Base-by-base conservation (phyloP, 1,140 invertebrate species). In the Drosophila bifasciata region DNA sequence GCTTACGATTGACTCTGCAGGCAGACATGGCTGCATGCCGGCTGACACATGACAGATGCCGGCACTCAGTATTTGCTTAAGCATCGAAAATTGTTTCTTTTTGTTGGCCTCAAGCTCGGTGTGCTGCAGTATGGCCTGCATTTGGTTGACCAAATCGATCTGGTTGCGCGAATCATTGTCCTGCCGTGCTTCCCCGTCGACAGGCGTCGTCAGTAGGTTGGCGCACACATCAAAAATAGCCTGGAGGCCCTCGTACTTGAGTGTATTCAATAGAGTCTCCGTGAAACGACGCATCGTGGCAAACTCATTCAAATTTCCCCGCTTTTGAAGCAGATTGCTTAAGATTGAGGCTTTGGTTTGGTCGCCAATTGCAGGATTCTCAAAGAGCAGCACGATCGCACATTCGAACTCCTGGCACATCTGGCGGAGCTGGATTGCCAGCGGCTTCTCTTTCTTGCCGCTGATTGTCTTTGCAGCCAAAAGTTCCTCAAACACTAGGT, bases 111-210 rank as follows among this genome's bases (percentile, higher is more conserved):
- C 5, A 1, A 76, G 40, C 9, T 66, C 13, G 2, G 57, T 11
- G 7, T 69, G 19, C 16, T 68, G 48, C 23, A 77, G n/a, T 1
- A 81, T 53, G 0, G 41, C 19, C 4, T 86, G 64, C 73, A 85
- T 70, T 21, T 86, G 63, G 11, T 59, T 69, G 0, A 85, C 52
- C n/a, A 52, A 85, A 6, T 7, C 40, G n/a, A 16, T 5, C 7
- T 17, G 28, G 21, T 17, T 51, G 16, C 21, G 52, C 32, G 11
- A 1, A 1, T 11, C 11, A 55, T 17, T 23, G 13, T 16, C 3
- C 19, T 17, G 40, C 9, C 5, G 11, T 70, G 39, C 39, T 28
- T 56, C 62, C 32, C 39, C 43, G 0, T 46, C 62, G 11, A 23
- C 49, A 11, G 67, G 13, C 19, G 21, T 32, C 6, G 13, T 5